Percentiles rank a stretch among this genome's conserved stretches.
Evolutionary conservation across 2,888 invertebrate species (phyloP).

Genomic region (Merodon equestris): DNA sequence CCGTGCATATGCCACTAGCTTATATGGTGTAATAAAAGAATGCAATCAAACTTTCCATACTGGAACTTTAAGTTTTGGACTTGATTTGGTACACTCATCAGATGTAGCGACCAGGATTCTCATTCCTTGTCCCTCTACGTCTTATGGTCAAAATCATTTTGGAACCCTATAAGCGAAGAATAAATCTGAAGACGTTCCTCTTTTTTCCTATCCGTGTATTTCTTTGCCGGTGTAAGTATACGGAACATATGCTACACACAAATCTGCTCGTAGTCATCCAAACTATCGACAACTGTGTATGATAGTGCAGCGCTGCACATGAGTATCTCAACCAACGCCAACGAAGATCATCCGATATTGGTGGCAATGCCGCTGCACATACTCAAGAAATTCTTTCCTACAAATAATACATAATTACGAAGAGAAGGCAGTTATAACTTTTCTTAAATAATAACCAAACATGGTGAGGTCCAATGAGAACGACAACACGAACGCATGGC

Average conservation of each 20-base stretch:
- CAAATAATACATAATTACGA: slow-evolving; percentile 59
- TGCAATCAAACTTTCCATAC: slow-evolving; percentile 67
- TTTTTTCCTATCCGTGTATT: slow-evolving; percentile 1
- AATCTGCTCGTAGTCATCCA: slow-evolving; percentile 25
- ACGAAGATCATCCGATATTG: slow-evolving; percentile 40
- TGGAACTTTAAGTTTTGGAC: slow-evolving; percentile 63
- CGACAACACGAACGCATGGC: slow-evolving; percentile 1
- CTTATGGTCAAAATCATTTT: slow-evolving; percentile 36
- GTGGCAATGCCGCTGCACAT: slow-evolving; percentile 29
- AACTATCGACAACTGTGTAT: slow-evolving; percentile 9
- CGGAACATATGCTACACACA: slow-evolving; percentile 30
- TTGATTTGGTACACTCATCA: slow-evolving; percentile 67
- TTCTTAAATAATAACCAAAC: slow-evolving; percentile 51
- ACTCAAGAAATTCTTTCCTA: slow-evolving; percentile 49
- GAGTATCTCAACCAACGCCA: slow-evolving; percentile 14
- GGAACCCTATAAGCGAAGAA: slow-evolving; percentile 58
- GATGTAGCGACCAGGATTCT: slow-evolving; percentile 36
- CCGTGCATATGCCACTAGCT: slow-evolving; percentile 12
- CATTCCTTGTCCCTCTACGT: slow-evolving; percentile 13
- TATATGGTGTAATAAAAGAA: slow-evolving; percentile 61
- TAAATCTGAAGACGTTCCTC: slow-evolving; percentile 56
- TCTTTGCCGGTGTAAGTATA: slow-evolving; percentile 54
- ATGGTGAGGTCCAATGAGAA: slow-evolving; percentile 18
- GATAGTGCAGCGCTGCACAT: slow-evolving; percentile 10
- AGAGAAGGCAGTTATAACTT: slow-evolving; percentile 57